These are phyloP conservation scores for Monopis laevigella DNA, from an alignment of 2,888 invertebrate species.

Conservation along the genomic window DNA sequence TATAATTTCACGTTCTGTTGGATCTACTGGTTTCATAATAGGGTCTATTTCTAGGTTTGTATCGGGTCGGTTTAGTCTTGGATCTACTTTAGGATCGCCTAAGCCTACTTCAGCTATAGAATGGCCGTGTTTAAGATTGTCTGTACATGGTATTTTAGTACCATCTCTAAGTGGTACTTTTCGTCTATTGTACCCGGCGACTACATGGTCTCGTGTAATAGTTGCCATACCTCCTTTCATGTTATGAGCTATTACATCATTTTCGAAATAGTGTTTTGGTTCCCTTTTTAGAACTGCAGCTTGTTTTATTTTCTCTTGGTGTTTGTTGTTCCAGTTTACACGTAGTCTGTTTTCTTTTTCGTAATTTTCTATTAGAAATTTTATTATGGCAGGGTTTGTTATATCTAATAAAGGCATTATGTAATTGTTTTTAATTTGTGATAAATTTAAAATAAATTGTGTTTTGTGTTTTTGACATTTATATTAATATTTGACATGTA, in stretches of 20 bases:
- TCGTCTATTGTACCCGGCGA: constrained; percentile 26
- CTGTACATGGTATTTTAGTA: constrained; percentile 26
- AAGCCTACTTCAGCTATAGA: constrained; percentile 31
- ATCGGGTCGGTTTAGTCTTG: constrained; percentile 27
- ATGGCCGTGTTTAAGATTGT: constrained; percentile 28
- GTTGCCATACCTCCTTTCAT: constrained; percentile 33
- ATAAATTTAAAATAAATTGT: too few relatives aligned
- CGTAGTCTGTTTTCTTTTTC: constrained; percentile 34
- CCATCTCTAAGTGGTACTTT: constrained; percentile 29
- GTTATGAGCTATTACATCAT: constrained; percentile 30
- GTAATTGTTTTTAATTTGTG: too few relatives aligned
- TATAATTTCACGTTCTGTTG: constrained; percentile 25
- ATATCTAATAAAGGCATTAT: constrained; percentile 35
- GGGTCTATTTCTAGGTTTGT: constrained; percentile 29
- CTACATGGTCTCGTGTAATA: constrained; percentile 30
- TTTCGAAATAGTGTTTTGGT: constrained; percentile 33
- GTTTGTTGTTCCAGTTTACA: constrained; percentile 32
- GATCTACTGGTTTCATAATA: constrained; percentile 34
- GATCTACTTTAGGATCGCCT: constrained; percentile 31
- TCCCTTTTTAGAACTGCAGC: constrained; percentile 32
- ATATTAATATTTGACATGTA: too few relatives aligned
- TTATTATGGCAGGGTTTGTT: constrained; percentile 32
- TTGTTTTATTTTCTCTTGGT: constrained; percentile 27
- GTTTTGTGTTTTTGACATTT: too few relatives aligned
- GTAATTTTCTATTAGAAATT: constrained; percentile 33